Percentiles rank a stretch among this genome's conserved stretches.
Conservation (phyloP, 1,140 invertebrate genomes). For the Anastrepha obliqua region DNA sequence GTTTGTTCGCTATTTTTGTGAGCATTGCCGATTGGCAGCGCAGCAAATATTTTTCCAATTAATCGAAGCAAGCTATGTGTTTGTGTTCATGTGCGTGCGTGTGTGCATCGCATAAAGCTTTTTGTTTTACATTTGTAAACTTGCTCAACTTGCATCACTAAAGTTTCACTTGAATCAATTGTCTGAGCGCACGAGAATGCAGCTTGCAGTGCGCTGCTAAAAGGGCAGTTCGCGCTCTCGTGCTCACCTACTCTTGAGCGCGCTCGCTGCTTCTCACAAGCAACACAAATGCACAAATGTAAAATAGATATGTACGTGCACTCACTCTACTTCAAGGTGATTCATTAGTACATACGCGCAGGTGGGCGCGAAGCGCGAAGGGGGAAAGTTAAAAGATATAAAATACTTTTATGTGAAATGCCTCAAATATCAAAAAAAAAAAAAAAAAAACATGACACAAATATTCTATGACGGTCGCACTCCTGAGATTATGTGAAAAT, state of each 20-base stretch:
- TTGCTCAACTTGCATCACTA: neutral
- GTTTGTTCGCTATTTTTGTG: neutral
- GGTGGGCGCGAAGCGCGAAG: neutral
- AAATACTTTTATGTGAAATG: neutral
- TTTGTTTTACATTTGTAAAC: neutral
- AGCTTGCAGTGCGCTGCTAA: neutral
- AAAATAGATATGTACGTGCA: neutral
- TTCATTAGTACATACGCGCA: neutral
- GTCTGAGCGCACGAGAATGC: neutral
- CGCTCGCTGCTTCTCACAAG: neutral
- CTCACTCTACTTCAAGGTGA: neutral
- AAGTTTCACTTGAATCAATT: neutral
- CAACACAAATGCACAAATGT: neutral
- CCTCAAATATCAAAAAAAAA: neutral
- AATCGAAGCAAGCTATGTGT: neutral
- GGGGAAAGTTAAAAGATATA: too few relatives aligned
- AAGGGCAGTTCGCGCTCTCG: neutral
- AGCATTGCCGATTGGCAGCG: neutral
- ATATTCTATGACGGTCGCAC: too few relatives aligned
- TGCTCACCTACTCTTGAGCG: neutral
- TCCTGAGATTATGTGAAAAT: neutral
- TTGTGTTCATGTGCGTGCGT: too few relatives aligned
- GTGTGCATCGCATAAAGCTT: neutral
- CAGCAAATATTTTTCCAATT: conserved; percentile 21
- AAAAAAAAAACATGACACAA: neutral